phyloP scores from a whole-genome alignment of 2,797 vertebrate species.

The Gymnopithys bicolor region DNA sequence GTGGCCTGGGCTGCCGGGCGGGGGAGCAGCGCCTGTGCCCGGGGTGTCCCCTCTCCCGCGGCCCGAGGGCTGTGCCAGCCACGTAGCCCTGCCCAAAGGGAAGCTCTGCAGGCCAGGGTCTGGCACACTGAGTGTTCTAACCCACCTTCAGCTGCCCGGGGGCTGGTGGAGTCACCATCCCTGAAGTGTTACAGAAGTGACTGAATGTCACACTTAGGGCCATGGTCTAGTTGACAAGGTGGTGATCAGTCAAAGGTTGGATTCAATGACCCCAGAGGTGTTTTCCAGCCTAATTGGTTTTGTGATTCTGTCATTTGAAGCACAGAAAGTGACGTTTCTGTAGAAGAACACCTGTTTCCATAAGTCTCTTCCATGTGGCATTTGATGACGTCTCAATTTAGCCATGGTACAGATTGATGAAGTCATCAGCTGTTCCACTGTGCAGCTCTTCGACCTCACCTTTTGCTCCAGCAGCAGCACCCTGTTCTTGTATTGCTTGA shows the following conservation, averaged over 20 bases:
- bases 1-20: no score
- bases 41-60: neutral
- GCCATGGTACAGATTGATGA: accelerated
- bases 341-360: neutral
- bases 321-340: accelerated
- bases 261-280: neutral
- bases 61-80: neutral
- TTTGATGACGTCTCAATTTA: neutral
- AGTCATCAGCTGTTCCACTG: neutral
- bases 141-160: neutral
- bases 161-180: neutral
- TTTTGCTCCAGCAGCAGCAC: neutral
- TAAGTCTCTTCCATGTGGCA: accelerated
- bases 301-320: neutral
- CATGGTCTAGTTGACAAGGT: neutral
- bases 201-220: neutral
- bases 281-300: neutral
- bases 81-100: accelerated
- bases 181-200: neutral
- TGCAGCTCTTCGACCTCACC: neutral
- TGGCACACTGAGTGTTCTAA: accelerated
- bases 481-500: neutral
- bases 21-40: no score
- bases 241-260: neutral
- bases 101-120: accelerated